Percentiles rank a stretch among this genome's conserved stretches.
phyloP scores from a whole-genome alignment of 2,888 invertebrate species.

The Panzeria rudis region DNA sequence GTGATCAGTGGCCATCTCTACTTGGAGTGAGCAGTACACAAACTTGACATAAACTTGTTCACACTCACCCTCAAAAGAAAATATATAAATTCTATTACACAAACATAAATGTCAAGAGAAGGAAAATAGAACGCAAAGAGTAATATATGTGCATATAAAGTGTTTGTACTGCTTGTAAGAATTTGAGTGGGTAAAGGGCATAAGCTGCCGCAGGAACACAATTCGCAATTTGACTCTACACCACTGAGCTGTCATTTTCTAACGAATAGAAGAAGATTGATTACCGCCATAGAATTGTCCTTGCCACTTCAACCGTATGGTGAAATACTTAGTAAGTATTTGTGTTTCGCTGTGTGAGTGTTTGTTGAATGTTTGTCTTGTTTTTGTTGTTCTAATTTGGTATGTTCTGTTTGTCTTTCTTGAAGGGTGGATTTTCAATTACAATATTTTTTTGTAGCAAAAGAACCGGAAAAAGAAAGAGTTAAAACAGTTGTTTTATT shows the following conservation, averaged over 20 bases:
- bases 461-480: slow-evolving; percentile 78
- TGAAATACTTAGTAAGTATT: slow-evolving; percentile 49
- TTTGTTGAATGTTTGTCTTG: slow-evolving; percentile 60
- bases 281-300: slow-evolving; percentile 84
- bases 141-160: slow-evolving; percentile 35
- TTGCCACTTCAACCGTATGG: slow-evolving; percentile 73
- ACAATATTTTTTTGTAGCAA: slow-evolving; percentile 71
- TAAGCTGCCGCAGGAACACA: slow-evolving; percentile 72
- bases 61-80: slow-evolving; percentile 20
- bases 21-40: not conserved
- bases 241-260: slow-evolving; percentile 83
- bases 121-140: slow-evolving; percentile 34
- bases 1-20: not conserved
- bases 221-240: slow-evolving; percentile 83
- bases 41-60: slow-evolving; percentile 5
- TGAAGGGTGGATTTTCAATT: slow-evolving; percentile 75
- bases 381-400: slow-evolving; percentile 52
- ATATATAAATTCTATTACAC: slow-evolving; percentile 54
- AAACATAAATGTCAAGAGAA: slow-evolving; percentile 36
- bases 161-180: slow-evolving; percentile 32
- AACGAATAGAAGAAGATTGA: slow-evolving; percentile 84
- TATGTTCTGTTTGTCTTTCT: slow-evolving; percentile 53
- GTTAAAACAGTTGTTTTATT: slow-evolving; percentile 75
- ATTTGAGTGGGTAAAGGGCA: slow-evolving; percentile 26
- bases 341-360: slow-evolving; percentile 37